phyloP scores from a whole-genome alignment of 1,140 invertebrate species.

The Cyrtorhinus lividipennis region DNA sequence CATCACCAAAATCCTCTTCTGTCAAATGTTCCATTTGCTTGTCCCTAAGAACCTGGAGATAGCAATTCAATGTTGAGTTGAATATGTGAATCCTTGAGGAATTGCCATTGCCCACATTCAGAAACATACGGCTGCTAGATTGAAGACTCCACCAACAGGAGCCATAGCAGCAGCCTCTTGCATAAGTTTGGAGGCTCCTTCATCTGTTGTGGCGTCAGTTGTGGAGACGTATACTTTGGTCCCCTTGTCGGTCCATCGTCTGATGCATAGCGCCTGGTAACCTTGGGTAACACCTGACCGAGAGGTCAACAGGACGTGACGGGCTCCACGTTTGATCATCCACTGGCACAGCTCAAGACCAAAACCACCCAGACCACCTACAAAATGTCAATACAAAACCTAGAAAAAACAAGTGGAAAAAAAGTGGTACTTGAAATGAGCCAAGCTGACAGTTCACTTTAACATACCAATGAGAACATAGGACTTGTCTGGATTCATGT shows the following conservation, averaged over 20 bases:
- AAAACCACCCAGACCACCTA: constrained; percentile 22
- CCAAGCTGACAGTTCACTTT: too few relatives aligned
- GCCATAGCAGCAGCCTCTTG: constrained; percentile 50
- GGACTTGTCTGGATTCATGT: constrained; percentile 71
- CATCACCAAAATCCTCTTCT: constrained; percentile 57
- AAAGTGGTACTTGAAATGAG: too few relatives aligned
- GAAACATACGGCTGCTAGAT: constrained; percentile 73
- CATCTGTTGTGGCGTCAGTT: constrained; percentile 42
- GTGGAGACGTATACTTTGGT: constrained; percentile 59
- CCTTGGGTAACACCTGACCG: constrained; percentile 75
- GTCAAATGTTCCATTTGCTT: constrained; percentile 78
- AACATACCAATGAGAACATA: constrained; percentile 59
- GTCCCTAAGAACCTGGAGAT: constrained; percentile 54
- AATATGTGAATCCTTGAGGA: too few relatives aligned
- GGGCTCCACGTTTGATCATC: constrained; percentile 68
- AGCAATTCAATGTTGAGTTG: background rate
- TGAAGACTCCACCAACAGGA: constrained; percentile 85
- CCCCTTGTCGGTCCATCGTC: constrained; percentile 54
- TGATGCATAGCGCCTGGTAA: too few relatives aligned
- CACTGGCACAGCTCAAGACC: constrained; percentile 35
- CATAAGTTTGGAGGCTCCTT: constrained; percentile 55
- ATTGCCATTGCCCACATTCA: too few relatives aligned
- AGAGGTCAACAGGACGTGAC: constrained; percentile 69
- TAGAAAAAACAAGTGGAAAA: too few relatives aligned
- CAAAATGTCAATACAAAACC: too few relatives aligned